Evolutionary conservation across 2,888 invertebrate genomes (phyloP).

Genomic region (Erebia aethiops): DNA sequence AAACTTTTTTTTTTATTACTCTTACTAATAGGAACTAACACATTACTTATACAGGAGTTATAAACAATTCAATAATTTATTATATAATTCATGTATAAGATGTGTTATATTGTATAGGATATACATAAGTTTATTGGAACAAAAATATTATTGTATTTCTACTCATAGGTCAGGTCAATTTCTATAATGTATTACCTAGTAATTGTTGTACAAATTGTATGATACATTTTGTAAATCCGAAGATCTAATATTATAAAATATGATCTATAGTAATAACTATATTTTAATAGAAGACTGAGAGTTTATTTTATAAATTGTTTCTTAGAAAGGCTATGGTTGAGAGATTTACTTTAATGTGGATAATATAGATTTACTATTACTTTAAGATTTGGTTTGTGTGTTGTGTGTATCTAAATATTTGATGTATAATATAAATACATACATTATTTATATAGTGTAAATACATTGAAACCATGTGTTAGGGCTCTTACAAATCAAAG

Average conservation of each 20-base stretch:
- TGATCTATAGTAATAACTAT: conserved; percentile 63
- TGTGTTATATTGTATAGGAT: neutral
- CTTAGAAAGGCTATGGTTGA: conserved; percentile 55
- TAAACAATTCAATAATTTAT: too few relatives aligned
- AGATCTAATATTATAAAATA: conserved; percentile 61
- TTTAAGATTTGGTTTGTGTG: conserved; percentile 39
- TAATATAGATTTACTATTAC: neutral
- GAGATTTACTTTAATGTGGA: neutral
- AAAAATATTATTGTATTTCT: neutral
- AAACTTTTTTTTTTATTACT: conserved; percentile 10
- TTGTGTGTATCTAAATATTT: conserved; percentile 3
- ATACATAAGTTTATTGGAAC: neutral
- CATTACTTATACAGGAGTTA: too few relatives aligned
- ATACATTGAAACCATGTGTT: neutral
- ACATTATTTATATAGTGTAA: neutral
- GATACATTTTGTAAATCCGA: conserved; percentile 60
- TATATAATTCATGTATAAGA: neutral
- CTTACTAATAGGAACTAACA: too few relatives aligned
- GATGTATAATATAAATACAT: conserved; percentile 13
- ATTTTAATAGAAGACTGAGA: conserved; percentile 79
- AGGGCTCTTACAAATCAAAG: neutral
- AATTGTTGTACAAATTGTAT: conserved; percentile 70
- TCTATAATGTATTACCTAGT: conserved; percentile 35
- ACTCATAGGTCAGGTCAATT: conserved; percentile 49
- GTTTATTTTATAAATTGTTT: conserved; percentile 69